These are phyloP conservation scores for Aegithalos caudatus DNA, from an alignment of 2,113 vertebrate species.

Conservation along the genomic window DNA sequence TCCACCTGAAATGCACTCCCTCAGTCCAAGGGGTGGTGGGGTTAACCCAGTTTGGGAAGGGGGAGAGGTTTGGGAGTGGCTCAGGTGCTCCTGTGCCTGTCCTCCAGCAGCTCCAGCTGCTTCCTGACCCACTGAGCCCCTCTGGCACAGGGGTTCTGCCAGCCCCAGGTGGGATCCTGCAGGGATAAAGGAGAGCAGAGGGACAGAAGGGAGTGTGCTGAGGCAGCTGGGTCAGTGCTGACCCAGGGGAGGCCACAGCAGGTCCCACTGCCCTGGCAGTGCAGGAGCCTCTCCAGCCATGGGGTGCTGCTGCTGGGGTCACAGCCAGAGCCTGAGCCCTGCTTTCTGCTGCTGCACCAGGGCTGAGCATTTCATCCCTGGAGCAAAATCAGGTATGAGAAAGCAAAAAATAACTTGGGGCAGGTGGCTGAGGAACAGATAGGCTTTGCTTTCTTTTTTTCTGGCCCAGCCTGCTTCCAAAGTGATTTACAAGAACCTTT, in stretches of 20 bases:
- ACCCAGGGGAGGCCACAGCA: rapidly evolving
- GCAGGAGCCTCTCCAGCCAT: background rate
- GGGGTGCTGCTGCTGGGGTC: background rate
- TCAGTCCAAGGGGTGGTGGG: background rate
- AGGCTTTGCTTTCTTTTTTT: background rate
- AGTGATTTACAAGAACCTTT: background rate
- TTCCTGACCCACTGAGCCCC: background rate
- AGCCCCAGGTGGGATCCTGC: background rate
- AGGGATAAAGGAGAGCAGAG: background rate
- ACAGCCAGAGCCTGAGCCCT: background rate
- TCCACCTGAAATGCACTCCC: background rate
- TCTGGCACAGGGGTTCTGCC: background rate
- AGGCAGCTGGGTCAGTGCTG: background rate
- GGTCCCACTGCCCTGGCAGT: rapidly evolving
- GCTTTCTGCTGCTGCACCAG: background rate
- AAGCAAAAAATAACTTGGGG: background rate
- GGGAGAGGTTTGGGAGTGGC: rapidly evolving
- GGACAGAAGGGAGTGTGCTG: background rate
- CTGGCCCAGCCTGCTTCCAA: background rate
- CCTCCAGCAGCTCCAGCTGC: background rate
- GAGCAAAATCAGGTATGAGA: background rate
- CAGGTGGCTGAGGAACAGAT: background rate
- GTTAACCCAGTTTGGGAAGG: background rate
- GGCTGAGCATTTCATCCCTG: background rate
- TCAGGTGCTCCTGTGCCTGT: background rate